These are phyloP conservation scores for Cisticola juncidis DNA, from an alignment of 2,113 vertebrate species.

Conservation along the genomic window DNA sequence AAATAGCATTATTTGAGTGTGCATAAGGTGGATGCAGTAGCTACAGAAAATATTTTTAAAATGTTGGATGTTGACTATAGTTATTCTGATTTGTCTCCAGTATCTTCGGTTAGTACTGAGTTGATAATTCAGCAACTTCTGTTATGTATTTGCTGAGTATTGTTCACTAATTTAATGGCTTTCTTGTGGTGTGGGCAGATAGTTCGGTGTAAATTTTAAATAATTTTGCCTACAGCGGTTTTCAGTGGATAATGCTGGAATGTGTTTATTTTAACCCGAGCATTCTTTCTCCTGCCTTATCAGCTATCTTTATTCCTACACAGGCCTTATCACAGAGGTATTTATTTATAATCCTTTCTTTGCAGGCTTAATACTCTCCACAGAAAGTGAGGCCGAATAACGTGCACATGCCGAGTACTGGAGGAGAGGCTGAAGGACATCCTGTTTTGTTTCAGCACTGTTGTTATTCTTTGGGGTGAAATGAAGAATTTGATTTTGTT, in stretches of 20 bases:
- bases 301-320: not conserved
- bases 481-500: not conserved
- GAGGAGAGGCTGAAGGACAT: slow-evolving; percentile 43
- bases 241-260: not conserved
- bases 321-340: slow-evolving; percentile 17
- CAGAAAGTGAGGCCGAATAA: not conserved
- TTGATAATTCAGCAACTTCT: not conserved
- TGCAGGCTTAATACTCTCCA: slow-evolving; percentile 1
- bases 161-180: not conserved
- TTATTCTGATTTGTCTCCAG: not conserved
- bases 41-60: not conserved
- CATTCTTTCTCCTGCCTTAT: slow-evolving; percentile 19
- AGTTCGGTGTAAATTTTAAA: not conserved
- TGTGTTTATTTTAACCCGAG: not conserved
- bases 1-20: not conserved
- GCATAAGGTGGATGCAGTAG: not conserved
- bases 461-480: slow-evolving; percentile 1
- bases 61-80: not conserved
- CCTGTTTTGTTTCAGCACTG: not conserved
- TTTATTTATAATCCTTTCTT: slow-evolving; percentile 54
- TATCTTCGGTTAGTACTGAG: not conserved
- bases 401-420: not conserved
- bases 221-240: not conserved
- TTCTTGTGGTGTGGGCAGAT: not conserved
- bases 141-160: not conserved